phyloP scores from a whole-genome alignment of 1,140 invertebrate species.

The Scaptomyza montana region DNA sequence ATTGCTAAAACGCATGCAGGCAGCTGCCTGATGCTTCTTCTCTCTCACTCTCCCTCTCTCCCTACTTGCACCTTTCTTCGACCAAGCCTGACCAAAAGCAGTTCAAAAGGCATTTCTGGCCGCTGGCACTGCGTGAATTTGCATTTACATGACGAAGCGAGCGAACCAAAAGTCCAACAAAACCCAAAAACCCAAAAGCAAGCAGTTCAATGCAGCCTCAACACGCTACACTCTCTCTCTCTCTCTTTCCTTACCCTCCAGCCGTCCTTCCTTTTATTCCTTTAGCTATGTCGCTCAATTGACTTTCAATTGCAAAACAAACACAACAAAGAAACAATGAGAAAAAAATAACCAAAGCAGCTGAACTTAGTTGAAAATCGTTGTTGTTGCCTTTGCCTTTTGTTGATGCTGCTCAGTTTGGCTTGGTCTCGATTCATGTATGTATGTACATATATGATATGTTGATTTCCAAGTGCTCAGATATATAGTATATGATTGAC shows the following conservation, averaged over 20 bases:
- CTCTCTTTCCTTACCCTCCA: not conserved
- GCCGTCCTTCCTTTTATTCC: not conserved
- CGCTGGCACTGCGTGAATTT: constrained; percentile 53
- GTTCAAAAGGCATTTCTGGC: constrained; percentile 46
- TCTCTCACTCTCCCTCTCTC: not conserved
- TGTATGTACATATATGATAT: constrained; percentile 37
- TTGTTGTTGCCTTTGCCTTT: constrained; percentile 4
- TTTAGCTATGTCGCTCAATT: constrained; percentile 43
- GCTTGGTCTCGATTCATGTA: not conserved
- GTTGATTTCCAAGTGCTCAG: constrained; percentile 37
- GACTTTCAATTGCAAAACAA: constrained; percentile 68
- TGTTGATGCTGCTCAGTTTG: constrained; percentile 22
- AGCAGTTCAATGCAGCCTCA: constrained; percentile 44
- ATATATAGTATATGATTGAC: constrained; percentile 40
- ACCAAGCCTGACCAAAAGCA: not conserved
- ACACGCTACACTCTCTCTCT: too few species aligned
- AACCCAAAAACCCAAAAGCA: constrained; percentile 2
- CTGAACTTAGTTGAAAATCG: constrained; percentile 39
- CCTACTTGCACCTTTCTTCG: constrained; percentile 11
- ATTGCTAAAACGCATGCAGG: constrained; percentile 72
- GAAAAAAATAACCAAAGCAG: constrained; percentile 29
- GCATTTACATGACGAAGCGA: constrained; percentile 49
- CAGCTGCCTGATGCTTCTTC: constrained; percentile 24
- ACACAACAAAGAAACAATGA: constrained; percentile 33
- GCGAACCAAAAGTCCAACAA: constrained; percentile 14